Base-by-base conservation (phyloP, 1,140 invertebrate genomes). In the Panagrolaimus sp. region DNA sequence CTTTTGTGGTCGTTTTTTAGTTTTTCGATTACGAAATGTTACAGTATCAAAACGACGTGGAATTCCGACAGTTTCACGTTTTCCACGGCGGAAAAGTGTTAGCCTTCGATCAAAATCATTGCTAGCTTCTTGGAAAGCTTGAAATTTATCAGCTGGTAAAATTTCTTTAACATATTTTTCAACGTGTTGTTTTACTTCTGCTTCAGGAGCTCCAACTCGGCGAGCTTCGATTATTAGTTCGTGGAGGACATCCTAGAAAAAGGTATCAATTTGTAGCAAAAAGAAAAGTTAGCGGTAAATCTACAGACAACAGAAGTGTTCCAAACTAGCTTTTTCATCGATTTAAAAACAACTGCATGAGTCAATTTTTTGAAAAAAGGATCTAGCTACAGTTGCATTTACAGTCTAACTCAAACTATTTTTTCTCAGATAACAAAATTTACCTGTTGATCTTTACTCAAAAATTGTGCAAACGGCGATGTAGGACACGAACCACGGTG, bases 221-320 rank as follows among this genome's bases (percentile, higher is more conserved):
- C 66, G 66, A n/a, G 66, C 66, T 67, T 67, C 66, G 25, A 20
- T 67, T 13, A 67, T 57, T 1, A 67, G 48, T 57, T 67, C 66
- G 25, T 67, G 46, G 1, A 67, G 66, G 23, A 46, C 66, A 46
- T 67, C 66, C 53, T 65, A 31, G 63, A 65, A 65, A n/a, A 27
- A 27, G 25, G 25, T 25, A 5, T 63, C 20, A n/a, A n/a, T n/a
- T n/a, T n/a, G n/a, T n/a, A n/a, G n/a, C n/a, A n/a, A n/a, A n/a
- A n/a, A n/a, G n/a, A n/a, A n/a, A n/a, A n/a, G n/a, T n/a, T n/a
- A n/a, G n/a, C n/a, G n/a, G n/a, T n/a, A n/a, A n/a, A n/a, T n/a
- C 31, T 38, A 38, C 31, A 38, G 7, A 38, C 2, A 38, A 38
- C 2, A 38, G 7, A 38, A 38, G 31, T 38, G 31, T 38, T 38